phyloP scores from a whole-genome alignment of 2,888 invertebrate genomes.

The Drosophila monieri region DNA sequence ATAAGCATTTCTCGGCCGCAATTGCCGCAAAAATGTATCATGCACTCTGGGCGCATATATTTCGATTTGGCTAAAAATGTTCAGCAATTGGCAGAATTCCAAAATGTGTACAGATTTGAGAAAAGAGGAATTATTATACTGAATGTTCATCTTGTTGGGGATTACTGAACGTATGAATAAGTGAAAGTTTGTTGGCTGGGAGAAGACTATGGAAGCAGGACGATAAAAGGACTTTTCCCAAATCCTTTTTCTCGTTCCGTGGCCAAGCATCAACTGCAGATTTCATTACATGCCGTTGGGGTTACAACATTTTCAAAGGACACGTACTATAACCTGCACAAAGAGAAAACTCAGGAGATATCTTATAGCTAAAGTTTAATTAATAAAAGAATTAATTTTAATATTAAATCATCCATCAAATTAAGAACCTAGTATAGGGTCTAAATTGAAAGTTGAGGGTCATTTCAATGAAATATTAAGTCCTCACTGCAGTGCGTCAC shows the following conservation, averaged over 20 bases:
- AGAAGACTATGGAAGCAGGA: slow-evolving; percentile 19
- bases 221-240: slow-evolving; percentile 11
- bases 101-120: slow-evolving; percentile 23
- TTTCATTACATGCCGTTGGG: slow-evolving; percentile 14
- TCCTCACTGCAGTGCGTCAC: neutral
- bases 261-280: slow-evolving; percentile 21
- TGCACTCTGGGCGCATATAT: slow-evolving; percentile 13
- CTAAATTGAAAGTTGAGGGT: neutral
- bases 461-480: neutral
- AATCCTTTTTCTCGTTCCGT: slow-evolving; percentile 17
- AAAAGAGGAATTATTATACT: slow-evolving; percentile 18
- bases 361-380: neutral
- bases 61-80: slow-evolving; percentile 38
- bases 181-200: slow-evolving; percentile 23
- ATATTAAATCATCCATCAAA: too few relatives aligned
- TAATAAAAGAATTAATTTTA: too few relatives aligned
- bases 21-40: slow-evolving; percentile 3
- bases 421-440: too few relatives aligned
- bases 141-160: neutral
- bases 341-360: neutral
- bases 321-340: slow-evolving; percentile 13
- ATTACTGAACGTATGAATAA: slow-evolving; percentile 8
- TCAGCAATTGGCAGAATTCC: slow-evolving; percentile 25
- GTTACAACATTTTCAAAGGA: slow-evolving; percentile 22
- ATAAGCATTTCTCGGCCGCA: slow-evolving; percentile 13